Percentiles rank a stretch among this genome's conserved stretches.
These are phyloP conservation scores for Watersipora subatra DNA, from an alignment of 1,140 invertebrate genomes.

Conservation along the genomic window DNA sequence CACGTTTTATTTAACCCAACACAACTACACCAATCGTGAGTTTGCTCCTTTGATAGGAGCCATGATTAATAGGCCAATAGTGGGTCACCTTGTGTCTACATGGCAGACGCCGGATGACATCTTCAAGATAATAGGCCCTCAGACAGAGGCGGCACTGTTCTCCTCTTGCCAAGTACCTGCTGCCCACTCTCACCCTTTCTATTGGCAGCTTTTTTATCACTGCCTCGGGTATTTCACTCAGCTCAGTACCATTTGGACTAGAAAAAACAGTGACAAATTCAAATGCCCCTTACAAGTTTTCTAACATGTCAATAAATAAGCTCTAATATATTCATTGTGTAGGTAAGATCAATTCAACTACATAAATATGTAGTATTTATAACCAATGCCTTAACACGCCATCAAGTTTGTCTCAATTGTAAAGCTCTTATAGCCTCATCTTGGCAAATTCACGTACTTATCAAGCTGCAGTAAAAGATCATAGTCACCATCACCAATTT, in stretches of 20 bases:
- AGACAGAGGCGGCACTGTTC: conserved; percentile 36
- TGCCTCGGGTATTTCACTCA: conserved; percentile 24
- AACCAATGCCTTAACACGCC: too few relatives aligned
- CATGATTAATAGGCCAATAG: too few relatives aligned
- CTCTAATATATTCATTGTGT: too few relatives aligned
- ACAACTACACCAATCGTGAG: too few relatives aligned
- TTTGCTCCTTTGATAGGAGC: too few relatives aligned
- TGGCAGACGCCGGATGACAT: conserved; percentile 32
- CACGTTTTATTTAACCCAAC: too few relatives aligned
- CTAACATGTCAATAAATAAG: too few relatives aligned
- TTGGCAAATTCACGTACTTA: conserved; percentile 17
- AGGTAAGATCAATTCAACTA: too few relatives aligned
- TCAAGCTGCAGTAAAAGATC: conserved; percentile 36
- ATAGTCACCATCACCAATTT: conserved; percentile 34
- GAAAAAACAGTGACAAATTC: background rate
- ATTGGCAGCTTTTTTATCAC: conserved; percentile 25
- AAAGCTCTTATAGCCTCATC: too few relatives aligned
- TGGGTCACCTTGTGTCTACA: conserved; percentile 34
- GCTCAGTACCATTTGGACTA: background rate
- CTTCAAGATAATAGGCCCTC: conserved; percentile 22
- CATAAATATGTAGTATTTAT: too few relatives aligned
- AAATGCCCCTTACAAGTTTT: too few relatives aligned
- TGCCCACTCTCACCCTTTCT: conserved; percentile 25
- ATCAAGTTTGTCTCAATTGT: too few relatives aligned
- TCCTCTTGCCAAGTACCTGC: conserved; percentile 23